Conservation (phyloP, 1,140 invertebrate species). For the Tetraneura akinire region DNA sequence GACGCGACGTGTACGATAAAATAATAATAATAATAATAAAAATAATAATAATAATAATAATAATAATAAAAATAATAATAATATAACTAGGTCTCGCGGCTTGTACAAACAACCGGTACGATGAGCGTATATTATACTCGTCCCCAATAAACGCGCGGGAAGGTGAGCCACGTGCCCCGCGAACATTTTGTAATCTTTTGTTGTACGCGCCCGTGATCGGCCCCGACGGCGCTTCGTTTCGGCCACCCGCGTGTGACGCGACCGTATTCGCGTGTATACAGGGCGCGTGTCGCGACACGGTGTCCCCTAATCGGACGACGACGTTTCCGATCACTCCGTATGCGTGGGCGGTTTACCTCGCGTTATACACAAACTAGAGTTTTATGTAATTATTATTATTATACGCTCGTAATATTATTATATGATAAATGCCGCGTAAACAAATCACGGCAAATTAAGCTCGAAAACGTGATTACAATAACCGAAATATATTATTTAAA, state of each 20-base stretch:
- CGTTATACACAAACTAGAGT: too few species aligned
- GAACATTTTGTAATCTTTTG: slow-evolving; percentile 47
- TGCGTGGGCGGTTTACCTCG: too few species aligned
- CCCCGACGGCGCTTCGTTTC: slow-evolving; percentile 32
- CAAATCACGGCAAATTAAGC: slow-evolving; percentile 38
- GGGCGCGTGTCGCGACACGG: neutral
- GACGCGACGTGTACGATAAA: too few species aligned
- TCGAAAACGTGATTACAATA: slow-evolving; percentile 29
- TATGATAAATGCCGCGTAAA: neutral
- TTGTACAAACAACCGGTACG: slow-evolving; percentile 45
- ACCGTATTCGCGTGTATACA: neutral
- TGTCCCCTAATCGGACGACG: too few species aligned
- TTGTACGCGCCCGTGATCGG: neutral
- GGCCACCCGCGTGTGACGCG: neutral
- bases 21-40: too few species aligned
- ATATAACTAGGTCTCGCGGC: neutral
- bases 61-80: too few species aligned
- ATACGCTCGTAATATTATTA: too few species aligned
- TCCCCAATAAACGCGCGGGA: neutral
- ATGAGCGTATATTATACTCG: neutral
- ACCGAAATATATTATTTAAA: neutral
- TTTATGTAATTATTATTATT: too few species aligned
- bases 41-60: too few species aligned
- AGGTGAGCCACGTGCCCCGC: slow-evolving; percentile 25
- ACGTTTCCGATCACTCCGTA: too few species aligned